Evolutionary conservation across 2,888 invertebrate species (phyloP).

Genomic region (Lamproptera curius): DNA sequence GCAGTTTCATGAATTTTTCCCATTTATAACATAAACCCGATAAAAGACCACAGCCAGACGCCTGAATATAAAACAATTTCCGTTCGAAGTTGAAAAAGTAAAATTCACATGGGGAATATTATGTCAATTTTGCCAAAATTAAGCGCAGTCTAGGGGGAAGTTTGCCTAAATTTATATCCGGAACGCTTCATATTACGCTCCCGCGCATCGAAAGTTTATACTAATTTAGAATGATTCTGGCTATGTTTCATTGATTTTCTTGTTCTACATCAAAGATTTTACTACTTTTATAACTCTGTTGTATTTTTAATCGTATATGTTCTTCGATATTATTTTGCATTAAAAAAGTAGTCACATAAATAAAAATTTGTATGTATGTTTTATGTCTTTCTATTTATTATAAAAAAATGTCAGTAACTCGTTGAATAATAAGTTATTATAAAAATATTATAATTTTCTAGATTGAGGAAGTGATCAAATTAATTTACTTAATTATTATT

Average conservation of each 20-base stretch:
- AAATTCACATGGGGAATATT: conserved; percentile 8
- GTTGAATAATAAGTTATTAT: no score
- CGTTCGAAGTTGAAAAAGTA: conserved; percentile 7
- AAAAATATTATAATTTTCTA: no score
- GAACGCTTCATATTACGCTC: neutral
- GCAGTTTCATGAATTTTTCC: no score
- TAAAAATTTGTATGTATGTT: no score
- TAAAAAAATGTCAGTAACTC: no score
- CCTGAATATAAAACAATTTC: neutral
- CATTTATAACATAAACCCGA: no score
- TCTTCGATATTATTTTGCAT: no score
- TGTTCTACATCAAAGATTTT: neutral
- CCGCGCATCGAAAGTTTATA: neutral
- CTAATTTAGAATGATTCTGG: conserved; percentile 13
- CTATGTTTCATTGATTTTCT: neutral
- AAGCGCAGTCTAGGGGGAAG: conserved; percentile 13
- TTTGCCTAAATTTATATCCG: conserved; percentile 13
- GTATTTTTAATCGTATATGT: neutral
- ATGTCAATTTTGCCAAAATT: conserved; percentile 6
- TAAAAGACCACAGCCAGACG: no score
- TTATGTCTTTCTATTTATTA: no score
- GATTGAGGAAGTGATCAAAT: no score
- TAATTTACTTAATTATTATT: no score
- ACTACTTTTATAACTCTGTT: neutral
- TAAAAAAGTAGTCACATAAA: no score